These are phyloP conservation scores for Volucella zonaria DNA, from an alignment of 2,888 invertebrate genomes.

Conservation along the genomic window DNA sequence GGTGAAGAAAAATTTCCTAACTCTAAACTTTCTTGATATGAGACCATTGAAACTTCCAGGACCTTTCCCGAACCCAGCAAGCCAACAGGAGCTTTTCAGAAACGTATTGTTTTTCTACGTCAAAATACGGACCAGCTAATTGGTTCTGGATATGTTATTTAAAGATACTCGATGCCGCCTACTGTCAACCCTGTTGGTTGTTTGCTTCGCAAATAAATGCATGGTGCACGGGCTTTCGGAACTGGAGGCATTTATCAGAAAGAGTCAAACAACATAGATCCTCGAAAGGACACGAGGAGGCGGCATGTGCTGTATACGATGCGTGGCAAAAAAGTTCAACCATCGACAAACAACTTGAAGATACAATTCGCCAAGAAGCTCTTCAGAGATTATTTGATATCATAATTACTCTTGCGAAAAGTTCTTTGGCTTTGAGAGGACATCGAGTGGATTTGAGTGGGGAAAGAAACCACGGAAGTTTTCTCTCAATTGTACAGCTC, in stretches of 20 bases:
- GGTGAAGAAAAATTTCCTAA: too few species aligned
- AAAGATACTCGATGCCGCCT: neutral
- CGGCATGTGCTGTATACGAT: neutral
- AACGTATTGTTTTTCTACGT: neutral
- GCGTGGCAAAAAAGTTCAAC: neutral
- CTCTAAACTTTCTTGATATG: neutral
- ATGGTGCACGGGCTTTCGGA: neutral
- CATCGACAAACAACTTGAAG: neutral
- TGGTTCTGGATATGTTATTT: neutral
- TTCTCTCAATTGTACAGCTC: too few species aligned
- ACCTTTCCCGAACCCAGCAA: neutral
- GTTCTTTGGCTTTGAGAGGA: slow-evolving; percentile 44
- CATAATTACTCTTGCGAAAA: slow-evolving; percentile 37
- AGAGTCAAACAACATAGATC: neutral
- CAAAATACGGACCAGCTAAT: neutral
- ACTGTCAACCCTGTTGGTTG: too few species aligned
- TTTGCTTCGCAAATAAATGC: neutral
- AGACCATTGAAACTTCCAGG: neutral
- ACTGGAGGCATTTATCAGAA: too few species aligned
- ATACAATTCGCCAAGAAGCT: neutral
- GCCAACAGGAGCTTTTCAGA: neutral
- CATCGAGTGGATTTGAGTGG: slow-evolving; percentile 17
- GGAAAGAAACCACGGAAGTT: slow-evolving; percentile 45
- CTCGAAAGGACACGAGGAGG: slow-evolving; percentile 2
- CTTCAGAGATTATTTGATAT: slow-evolving; percentile 29